Base-by-base conservation (phyloP, 2,113 vertebrate species). In the Platysteira castanea region DNA sequence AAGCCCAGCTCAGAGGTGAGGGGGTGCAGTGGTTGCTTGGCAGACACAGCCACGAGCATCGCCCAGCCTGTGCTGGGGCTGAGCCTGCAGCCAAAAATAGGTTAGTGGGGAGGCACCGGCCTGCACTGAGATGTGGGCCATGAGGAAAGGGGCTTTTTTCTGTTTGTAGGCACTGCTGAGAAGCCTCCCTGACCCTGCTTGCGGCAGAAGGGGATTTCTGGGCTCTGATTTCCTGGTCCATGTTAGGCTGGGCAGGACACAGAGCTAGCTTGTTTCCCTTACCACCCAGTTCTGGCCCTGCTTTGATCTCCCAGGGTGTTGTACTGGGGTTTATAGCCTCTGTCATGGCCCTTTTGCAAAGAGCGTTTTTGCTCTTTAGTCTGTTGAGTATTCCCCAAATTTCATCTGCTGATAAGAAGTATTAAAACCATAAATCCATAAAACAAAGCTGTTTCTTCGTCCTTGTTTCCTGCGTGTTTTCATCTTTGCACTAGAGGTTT, bases 41-140 rank as follows among this genome's bases (percentile, higher is more conserved):
- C 75, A 18, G 42, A 57, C 7, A 1, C 13, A 69, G 53, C 15
- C 78, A n/a, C 0, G 3, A 47, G 49, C 3, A 1, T 60, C 9
- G 1, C 56, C 50, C 41, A 59, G 13, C 56, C 87, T 50, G 22
- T 1, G 6, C 56, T 42, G 15, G 41, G 50, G 22, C 65, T 75
- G 41, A 69, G 56, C 71, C 82, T 15, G 13, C 27, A 69, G 81
- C 59, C 2, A 26, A 70, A 75, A 94, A 30, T 10, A 27, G 87
- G 20, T 8, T 21, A 42, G 28, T 57, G 64, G 65, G 60, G 79
- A 80, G 65, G n/a, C 16, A 69, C 21, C 10, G 60, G 39, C 44
- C 71, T 56, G 26, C 19, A 6, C 80, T 92, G 86, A 67, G 81
- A 10, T 22, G 39, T 18, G 67, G 95, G 73, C 8, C 7, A 5